Evolutionary conservation across 2,797 vertebrate species (phyloP).

Genomic region (Morelia viridis): DNA sequence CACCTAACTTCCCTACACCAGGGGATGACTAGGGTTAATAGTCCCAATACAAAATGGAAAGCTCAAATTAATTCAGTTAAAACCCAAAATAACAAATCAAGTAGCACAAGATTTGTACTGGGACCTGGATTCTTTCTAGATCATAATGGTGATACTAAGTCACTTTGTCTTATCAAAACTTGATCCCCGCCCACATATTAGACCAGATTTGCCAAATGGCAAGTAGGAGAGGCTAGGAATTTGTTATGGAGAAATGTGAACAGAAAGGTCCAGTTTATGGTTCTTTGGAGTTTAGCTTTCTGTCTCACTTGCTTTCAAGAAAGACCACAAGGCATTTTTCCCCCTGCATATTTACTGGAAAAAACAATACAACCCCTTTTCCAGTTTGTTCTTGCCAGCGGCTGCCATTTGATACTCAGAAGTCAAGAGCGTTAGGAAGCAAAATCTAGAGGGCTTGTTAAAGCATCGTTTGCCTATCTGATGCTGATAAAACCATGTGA

Average conservation of each 20-base stretch:
- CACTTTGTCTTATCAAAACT: not conserved
- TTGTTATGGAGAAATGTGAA: not conserved
- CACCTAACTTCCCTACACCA: not conserved
- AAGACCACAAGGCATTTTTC: not conserved
- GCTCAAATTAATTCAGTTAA: not conserved
- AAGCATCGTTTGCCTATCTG: not conserved
- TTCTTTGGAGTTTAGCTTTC: not conserved
- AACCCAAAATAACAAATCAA: not conserved
- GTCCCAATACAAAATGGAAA: not conserved
- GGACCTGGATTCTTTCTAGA: not conserved
- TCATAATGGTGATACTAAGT: not conserved
- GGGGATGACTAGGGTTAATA: not conserved
- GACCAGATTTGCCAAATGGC: not conserved
- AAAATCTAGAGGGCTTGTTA: accelerated
- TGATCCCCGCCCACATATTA: not conserved
- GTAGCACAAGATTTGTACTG: not conserved
- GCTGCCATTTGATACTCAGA: accelerated
- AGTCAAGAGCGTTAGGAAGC: accelerated
- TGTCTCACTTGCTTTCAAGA: not conserved
- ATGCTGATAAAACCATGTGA: not conserved
- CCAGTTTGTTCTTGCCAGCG: not conserved
- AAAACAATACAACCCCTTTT: not conserved
- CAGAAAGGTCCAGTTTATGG: not conserved
- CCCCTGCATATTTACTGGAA: not conserved
- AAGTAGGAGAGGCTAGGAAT: not conserved